Percentiles rank a stretch among this genome's conserved stretches.
Evolutionary conservation across 2,797 vertebrate species (phyloP).

Genomic region (Lepidocolaptes lacrymiger): DNA sequence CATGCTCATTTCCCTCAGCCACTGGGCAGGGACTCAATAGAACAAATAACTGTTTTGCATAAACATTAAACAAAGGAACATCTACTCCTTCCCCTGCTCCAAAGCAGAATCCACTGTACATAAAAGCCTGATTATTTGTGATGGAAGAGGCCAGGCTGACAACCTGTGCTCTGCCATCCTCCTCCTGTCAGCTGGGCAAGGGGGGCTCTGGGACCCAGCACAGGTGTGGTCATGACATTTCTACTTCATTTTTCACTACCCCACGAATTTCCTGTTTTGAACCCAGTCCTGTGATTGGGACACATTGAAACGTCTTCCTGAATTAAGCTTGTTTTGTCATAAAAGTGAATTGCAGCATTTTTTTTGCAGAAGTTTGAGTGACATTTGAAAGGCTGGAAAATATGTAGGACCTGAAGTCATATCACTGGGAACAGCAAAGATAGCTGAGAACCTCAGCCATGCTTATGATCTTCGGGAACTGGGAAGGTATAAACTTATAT

Average conservation of each 20-base stretch:
- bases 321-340: background rate
- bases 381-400: background rate
- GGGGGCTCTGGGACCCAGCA: background rate
- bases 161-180: background rate
- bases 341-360: background rate
- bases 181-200: background rate
- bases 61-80: background rate
- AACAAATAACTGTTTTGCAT: background rate
- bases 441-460: background rate
- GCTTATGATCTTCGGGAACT: background rate
- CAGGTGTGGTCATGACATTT: background rate
- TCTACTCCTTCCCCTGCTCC: background rate
- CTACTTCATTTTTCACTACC: background rate
- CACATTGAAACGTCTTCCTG: background rate
- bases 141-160: background rate
- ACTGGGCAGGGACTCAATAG: background rate
- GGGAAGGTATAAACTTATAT: accelerated
- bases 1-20: background rate
- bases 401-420: accelerated
- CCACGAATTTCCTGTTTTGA: background rate
- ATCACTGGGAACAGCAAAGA: background rate
- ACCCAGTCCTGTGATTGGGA: background rate
- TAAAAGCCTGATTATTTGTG: background rate
- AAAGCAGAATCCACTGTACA: background rate
- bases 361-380: background rate